Conservation (phyloP, 2,888 invertebrate genomes). For the Drosophila setosimentum region DNA sequence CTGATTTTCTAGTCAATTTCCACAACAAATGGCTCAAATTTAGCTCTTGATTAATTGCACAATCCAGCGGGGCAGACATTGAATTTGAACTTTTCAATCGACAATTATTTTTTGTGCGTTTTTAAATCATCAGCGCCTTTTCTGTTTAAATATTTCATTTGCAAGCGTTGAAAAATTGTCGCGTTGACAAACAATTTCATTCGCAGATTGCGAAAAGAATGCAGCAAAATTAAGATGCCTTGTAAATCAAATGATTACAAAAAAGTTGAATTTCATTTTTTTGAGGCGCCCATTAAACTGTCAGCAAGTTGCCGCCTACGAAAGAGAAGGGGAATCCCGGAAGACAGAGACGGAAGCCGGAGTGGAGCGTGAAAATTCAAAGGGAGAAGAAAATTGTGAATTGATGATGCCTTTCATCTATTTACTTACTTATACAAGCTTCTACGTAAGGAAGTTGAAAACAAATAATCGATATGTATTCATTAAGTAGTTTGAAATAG, state of each 20-base stretch:
- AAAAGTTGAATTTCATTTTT: slow-evolving; percentile 42
- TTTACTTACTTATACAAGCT: slow-evolving; percentile 29
- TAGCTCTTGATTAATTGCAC: slow-evolving; percentile 68
- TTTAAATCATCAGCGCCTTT: slow-evolving; percentile 60
- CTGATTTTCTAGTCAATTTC: slow-evolving; percentile 51
- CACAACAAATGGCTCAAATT: slow-evolving; percentile 34
- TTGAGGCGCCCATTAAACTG: slow-evolving; percentile 69
- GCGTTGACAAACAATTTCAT: slow-evolving; percentile 77
- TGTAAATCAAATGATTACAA: slow-evolving; percentile 73
- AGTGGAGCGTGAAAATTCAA: slow-evolving; percentile 59
- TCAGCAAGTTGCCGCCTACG: slow-evolving; percentile 55
- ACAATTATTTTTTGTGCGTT: slow-evolving; percentile 41
- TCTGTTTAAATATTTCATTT: slow-evolving; percentile 43
- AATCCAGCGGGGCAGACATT: slow-evolving; percentile 18
- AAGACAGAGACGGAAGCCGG: slow-evolving; percentile 48
- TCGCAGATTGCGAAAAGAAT: slow-evolving; percentile 63
- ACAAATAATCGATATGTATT: slow-evolving; percentile 20
- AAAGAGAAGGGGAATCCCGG: slow-evolving; percentile 15
- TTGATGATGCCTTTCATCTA: slow-evolving; percentile 51
- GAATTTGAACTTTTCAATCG: slow-evolving; percentile 56
- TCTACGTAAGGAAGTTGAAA: slow-evolving; percentile 2
- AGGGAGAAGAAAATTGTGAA: slow-evolving; percentile 39
- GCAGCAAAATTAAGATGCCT: slow-evolving; percentile 28
- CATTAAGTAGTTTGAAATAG: not conserved
- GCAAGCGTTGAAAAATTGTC: slow-evolving; percentile 48